Evolutionary conservation across 2,888 invertebrate genomes (phyloP).

Genomic region (Nephrocerus scutellatus): DNA sequence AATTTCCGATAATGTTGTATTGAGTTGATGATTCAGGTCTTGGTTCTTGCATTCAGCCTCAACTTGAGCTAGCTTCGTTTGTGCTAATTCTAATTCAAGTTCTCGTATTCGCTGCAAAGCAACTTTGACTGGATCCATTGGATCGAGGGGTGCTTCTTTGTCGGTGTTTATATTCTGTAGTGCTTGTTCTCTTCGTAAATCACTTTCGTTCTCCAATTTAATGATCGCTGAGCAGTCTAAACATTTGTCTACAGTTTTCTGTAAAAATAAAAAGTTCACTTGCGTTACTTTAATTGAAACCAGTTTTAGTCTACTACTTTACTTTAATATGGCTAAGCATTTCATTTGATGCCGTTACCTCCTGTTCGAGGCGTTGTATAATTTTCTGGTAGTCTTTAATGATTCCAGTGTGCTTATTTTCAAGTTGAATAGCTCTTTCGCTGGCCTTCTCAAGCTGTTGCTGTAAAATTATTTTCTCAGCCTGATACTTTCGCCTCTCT

Average conservation of each 20-base stretch:
- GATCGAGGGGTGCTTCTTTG: conserved; percentile 38
- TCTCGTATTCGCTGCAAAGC: conserved; percentile 64
- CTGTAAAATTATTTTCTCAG: conserved; percentile 55
- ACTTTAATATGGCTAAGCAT: conserved; percentile 58
- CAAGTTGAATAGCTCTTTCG: conserved; percentile 64
- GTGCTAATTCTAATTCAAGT: conserved; percentile 90
- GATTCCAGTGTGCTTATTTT: conserved; percentile 68
- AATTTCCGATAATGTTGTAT: conserved; percentile 71
- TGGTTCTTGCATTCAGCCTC: conserved; percentile 96
- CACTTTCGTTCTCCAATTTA: conserved; percentile 26
- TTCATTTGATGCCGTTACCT: conserved; percentile 61
- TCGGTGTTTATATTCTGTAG: conserved; percentile 23
- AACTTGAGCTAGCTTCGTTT: conserved; percentile 93
- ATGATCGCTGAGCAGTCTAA: conserved; percentile 38
- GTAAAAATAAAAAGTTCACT: conserved; percentile 18
- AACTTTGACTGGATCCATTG: conserved; percentile 42
- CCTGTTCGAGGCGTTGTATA: conserved; percentile 78
- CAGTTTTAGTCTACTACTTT: not conserved
- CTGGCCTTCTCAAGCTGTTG: conserved; percentile 72
- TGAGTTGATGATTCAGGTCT: conserved; percentile 85
- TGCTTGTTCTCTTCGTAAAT: no score
- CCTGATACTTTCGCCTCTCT: conserved; percentile 49
- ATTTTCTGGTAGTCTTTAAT: conserved; percentile 90
- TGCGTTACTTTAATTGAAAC: not conserved
- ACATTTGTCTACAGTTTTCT: conserved; percentile 54